Evolutionary conservation across 2,888 invertebrate genomes (phyloP), one percentile per base, ranked within the genome.

Genomic region (Caenorhabditis macrosperma): DNA sequence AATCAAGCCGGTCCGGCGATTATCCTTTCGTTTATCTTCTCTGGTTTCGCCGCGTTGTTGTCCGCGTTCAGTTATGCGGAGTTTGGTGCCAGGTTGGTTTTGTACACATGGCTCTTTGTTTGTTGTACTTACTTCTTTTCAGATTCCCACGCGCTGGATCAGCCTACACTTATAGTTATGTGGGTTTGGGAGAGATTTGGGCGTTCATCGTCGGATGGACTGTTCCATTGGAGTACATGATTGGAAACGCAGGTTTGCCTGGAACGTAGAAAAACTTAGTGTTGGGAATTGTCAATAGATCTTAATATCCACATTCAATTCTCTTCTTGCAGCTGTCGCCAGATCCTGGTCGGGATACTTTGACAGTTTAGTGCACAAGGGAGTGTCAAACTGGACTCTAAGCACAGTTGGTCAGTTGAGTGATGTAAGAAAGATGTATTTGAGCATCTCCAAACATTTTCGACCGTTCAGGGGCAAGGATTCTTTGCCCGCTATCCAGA

Each of bases 171-270:
- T 97, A 97, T 93, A 95, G 95, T 85, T 97, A 96, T 92, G 96
- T 96, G 81, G 95, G 96, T 2, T 95, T 96, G 74, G 97, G 97
- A 52, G 96, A 97, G 91, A 95, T 96, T 91, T 94, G 96, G 90
- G 96, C 96, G 77, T 97, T 96, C 92, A 93, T 96, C 10, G 87
- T 91, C 2, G 91, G 91, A 6, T 91, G 91, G 91, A 90, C 88
- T 55, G 84, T 90, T 52, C 80, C 90, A 0, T 64, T 91, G 59
- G 95, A 95, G 91, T 95, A 95, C 91, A 93, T 95, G 41, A 95
- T 95, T 81, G 95, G 82, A 44, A 81, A 82, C 22, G 86, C 86
- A n/a, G 85, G 85, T 85, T n/a, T n/a, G n/a, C n/a, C n/a, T n/a
- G n/a, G n/a, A n/a, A n/a, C n/a, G n/a, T n/a, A n/a, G n/a, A n/a